phyloP scores from a whole-genome alignment of 2,888 invertebrate genomes.

The Phragmatobia fuliginosa region DNA sequence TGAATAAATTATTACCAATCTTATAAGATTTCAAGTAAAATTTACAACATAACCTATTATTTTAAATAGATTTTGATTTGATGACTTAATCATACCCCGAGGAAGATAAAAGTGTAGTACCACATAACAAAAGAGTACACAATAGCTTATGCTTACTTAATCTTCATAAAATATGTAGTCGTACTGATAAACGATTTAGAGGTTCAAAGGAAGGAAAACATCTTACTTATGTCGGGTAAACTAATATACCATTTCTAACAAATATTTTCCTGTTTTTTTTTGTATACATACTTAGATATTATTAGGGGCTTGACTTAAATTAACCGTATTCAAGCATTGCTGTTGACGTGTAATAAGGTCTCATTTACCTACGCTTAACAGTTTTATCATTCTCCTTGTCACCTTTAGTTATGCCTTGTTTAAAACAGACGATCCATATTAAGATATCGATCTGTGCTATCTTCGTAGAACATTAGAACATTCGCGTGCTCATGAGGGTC shows the following conservation, averaged over 20 bases:
- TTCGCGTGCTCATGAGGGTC: conserved; percentile 63
- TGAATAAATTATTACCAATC: too few species aligned
- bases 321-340: conserved; percentile 51
- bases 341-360: conserved; percentile 51
- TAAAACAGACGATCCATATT: conserved; percentile 56
- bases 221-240: conserved; percentile 68
- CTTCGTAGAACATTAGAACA: conserved; percentile 68
- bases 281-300: conserved; percentile 40
- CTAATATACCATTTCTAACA: conserved; percentile 60
- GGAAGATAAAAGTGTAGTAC: not conserved
- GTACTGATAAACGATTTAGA: conserved; percentile 49
- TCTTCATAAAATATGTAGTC: conserved; percentile 43
- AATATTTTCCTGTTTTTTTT: conserved; percentile 65
- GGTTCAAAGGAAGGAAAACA: conserved; percentile 66
- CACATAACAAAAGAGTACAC: not conserved
- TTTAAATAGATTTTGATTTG: not conserved
- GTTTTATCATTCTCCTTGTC: conserved; percentile 54
- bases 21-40: too few species aligned
- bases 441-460: conserved; percentile 72
- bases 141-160: not conserved
- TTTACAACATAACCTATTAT: too few species aligned
- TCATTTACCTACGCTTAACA: conserved; percentile 35
- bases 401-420: conserved; percentile 52
- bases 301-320: conserved; percentile 55
- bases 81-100: not conserved